Conservation (phyloP, 2,113 vertebrate genomes). For the Protobothrops mucrosquamatus region DNA sequence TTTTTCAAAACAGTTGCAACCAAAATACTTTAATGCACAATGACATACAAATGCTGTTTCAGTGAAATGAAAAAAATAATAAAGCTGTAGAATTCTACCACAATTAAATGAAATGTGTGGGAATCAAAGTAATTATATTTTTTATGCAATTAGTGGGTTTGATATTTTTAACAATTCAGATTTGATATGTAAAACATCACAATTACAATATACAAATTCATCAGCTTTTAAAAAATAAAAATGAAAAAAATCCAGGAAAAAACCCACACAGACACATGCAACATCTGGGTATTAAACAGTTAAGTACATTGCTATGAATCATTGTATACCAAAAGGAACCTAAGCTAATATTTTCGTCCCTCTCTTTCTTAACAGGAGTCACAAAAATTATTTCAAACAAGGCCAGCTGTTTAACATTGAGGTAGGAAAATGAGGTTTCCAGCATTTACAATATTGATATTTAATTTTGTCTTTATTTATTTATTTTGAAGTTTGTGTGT, state of each 20-base stretch:
- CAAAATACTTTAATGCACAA: slow-evolving; percentile 51
- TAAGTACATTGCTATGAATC: slow-evolving; percentile 73
- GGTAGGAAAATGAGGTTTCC: slow-evolving; percentile 62
- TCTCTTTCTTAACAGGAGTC: slow-evolving; percentile 48
- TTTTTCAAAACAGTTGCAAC: slow-evolving; percentile 54
- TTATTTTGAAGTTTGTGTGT: neutral
- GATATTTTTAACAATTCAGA: slow-evolving; percentile 77
- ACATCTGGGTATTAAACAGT: slow-evolving; percentile 87
- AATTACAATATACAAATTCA: slow-evolving; percentile 91
- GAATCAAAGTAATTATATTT: slow-evolving; percentile 66
- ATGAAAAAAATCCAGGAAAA: slow-evolving; percentile 68
- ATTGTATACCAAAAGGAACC: slow-evolving; percentile 63
- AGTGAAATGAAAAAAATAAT: slow-evolving; percentile 51
- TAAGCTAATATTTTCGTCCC: slow-evolving; percentile 54
- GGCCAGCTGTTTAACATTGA: slow-evolving; percentile 49
- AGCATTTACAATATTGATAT: slow-evolving; percentile 29
- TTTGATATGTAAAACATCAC: slow-evolving; percentile 90
- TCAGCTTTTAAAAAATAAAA: slow-evolving; percentile 76
- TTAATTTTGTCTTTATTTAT: slow-evolving; percentile 13
- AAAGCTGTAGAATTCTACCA: slow-evolving; percentile 51
- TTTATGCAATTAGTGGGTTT: slow-evolving; percentile 67
- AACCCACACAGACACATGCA: slow-evolving; percentile 88
- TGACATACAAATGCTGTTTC: slow-evolving; percentile 51
- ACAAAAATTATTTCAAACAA: slow-evolving; percentile 59
- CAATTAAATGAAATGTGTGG: slow-evolving; percentile 44